Conservation (phyloP, 1,140 invertebrate genomes). For the Ooceraea biroi region DNA sequence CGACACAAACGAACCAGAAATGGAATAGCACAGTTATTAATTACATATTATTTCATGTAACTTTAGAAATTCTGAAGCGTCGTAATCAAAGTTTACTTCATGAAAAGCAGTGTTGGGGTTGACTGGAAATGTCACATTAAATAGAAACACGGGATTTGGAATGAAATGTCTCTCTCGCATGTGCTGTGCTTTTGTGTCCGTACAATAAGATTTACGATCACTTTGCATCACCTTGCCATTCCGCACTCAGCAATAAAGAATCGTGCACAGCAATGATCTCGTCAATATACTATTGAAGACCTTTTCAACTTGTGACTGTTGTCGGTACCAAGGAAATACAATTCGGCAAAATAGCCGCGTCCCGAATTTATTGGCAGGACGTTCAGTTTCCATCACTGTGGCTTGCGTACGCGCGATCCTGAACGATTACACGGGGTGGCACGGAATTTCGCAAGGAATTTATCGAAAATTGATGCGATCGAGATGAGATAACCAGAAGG, state of each 20-base stretch:
- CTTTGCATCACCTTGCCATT: neutral
- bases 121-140: neutral
- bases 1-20: too few species aligned
- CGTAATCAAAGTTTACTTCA: too few species aligned
- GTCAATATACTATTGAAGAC: neutral
- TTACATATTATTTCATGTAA: too few species aligned
- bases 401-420: neutral
- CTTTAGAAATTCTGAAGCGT: too few species aligned
- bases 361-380: conserved; percentile 44
- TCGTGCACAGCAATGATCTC: neutral
- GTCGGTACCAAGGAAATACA: conserved; percentile 14
- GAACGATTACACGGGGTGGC: conserved; percentile 9
- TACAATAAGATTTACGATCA: neutral
- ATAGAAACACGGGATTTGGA: neutral
- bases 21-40: too few species aligned
- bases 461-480: conserved; percentile 23
- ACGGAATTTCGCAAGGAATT: conserved; percentile 23
- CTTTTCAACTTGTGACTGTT: neutral
- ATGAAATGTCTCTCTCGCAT: neutral
- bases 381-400: conserved; percentile 23
- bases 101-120: neutral
- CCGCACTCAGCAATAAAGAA: neutral
- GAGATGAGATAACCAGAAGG: neutral
- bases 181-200: neutral
- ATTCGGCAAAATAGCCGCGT: conserved; percentile 45